These are phyloP conservation scores for Calidris pugnax DNA, from an alignment of 2,113 vertebrate species.

Conservation along the genomic window DNA sequence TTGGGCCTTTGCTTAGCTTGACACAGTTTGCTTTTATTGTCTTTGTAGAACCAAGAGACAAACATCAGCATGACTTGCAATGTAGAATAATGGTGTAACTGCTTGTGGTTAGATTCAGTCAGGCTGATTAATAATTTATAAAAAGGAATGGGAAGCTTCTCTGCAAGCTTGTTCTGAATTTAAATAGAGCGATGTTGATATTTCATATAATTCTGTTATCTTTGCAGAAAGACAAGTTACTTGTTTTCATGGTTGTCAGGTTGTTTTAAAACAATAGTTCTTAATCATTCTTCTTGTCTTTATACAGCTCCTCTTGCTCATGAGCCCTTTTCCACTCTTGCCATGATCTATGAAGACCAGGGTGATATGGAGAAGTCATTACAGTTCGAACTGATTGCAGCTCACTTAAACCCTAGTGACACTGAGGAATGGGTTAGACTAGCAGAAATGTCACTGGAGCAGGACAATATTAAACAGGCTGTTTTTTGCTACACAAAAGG, in stretches of 20 bases:
- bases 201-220: neutral
- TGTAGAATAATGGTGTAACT: neutral
- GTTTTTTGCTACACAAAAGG: slow-evolving; percentile 97
- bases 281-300: neutral
- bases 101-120: neutral
- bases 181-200: neutral
- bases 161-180: neutral
- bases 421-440: slow-evolving; percentile 95
- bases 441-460: slow-evolving; percentile 96
- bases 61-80: neutral
- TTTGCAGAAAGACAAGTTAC: neutral
- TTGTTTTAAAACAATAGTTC: neutral
- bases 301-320: slow-evolving; percentile 92
- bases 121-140: neutral
- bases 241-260: neutral
- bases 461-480: slow-evolving; percentile 95
- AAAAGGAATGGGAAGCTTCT: neutral
- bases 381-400: slow-evolving; percentile 95
- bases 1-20: neutral
- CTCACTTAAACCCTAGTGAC: slow-evolving; percentile 95
- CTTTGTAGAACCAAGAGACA: neutral
- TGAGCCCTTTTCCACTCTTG: slow-evolving; percentile 96
- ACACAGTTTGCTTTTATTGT: neutral
- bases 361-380: slow-evolving; percentile 93
- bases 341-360: slow-evolving; percentile 98